A percentile compares a stretch with the other conserved stretches of the same genome.
Evolutionary conservation across 2,888 invertebrate genomes (phyloP).

Genomic region (Monochamus alternatus): DNA sequence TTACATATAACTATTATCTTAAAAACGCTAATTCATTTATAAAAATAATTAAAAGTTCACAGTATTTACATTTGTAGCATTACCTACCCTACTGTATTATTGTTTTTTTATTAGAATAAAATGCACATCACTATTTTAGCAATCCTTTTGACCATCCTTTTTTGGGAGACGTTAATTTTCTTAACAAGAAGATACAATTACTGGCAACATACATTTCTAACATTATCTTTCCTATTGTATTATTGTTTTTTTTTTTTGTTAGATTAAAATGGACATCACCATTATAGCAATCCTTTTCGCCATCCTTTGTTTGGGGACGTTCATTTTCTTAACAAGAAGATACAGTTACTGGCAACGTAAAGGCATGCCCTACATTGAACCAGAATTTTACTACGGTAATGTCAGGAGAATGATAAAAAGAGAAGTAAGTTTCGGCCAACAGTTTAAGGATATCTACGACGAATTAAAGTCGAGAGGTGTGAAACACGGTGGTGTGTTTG

Average conservation of each 20-base stretch:
- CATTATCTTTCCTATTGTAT: too few relatives aligned
- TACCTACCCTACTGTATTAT: too few relatives aligned
- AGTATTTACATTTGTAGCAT: too few relatives aligned
- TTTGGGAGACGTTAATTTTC: slow-evolving; percentile 21
- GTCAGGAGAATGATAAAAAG: slow-evolving; percentile 47
- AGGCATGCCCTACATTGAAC: slow-evolving; percentile 56
- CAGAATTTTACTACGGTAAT: slow-evolving; percentile 62
- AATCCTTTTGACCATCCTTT: not conserved
- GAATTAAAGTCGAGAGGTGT: slow-evolving; percentile 41
- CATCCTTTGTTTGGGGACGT: slow-evolving; percentile 1
- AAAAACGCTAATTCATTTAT: too few relatives aligned
- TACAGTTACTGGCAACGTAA: slow-evolving; percentile 60
- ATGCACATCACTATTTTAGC: not conserved
- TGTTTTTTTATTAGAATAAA: not conserved
- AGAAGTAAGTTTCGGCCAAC: slow-evolving; percentile 40
- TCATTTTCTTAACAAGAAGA: slow-evolving; percentile 36
- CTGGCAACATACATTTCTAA: too few relatives aligned
- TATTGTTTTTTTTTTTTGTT: not conserved
- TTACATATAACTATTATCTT: too few relatives aligned
- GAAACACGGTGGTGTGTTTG: slow-evolving; percentile 58
- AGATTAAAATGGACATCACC: not conserved
- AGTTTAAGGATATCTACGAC: slow-evolving; percentile 42
- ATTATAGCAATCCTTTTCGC: not conserved
- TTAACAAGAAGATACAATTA: slow-evolving; percentile 50
- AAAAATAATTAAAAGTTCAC: too few relatives aligned